Evolutionary conservation across 2,888 invertebrate genomes (phyloP).

Genomic region (Xestia c-nigrum): DNA sequence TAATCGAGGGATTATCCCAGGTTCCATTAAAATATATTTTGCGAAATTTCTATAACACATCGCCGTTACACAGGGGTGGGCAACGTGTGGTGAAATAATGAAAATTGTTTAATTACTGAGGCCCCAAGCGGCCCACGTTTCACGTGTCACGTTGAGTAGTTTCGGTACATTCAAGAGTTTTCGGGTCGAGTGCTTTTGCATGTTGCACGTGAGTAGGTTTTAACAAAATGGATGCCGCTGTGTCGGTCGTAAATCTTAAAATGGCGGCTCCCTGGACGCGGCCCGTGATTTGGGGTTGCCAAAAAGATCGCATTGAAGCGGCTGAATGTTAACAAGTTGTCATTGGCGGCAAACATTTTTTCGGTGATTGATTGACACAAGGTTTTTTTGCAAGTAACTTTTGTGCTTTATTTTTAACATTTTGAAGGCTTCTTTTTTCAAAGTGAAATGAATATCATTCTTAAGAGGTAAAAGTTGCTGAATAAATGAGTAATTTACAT

Average conservation of each 20-base stretch:
- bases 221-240: conserved; percentile 67
- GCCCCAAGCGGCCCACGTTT: conserved; percentile 67
- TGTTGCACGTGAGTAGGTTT: conserved; percentile 57
- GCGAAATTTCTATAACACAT: conserved; percentile 62
- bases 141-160: conserved; percentile 76
- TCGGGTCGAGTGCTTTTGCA: conserved; percentile 77
- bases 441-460: background rate
- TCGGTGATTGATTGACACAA: conserved; percentile 60
- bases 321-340: conserved; percentile 65
- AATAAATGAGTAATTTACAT: background rate
- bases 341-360: conserved; percentile 63
- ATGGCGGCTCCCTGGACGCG: conserved; percentile 80
- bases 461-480: conserved; percentile 2
- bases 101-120: conserved; percentile 77
- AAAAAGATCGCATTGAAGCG: conserved; percentile 66
- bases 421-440: background rate
- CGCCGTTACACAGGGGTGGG: conserved; percentile 47
- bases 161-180: conserved; percentile 78
- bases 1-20: conserved; percentile 65
- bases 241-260: conserved; percentile 81
- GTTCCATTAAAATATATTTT: conserved; percentile 64
- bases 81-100: conserved; percentile 68
- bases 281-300: conserved; percentile 52
- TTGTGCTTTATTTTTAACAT: conserved; percentile 10
- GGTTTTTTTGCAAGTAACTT: background rate